phyloP scores from a whole-genome alignment of 2,113 vertebrate genomes.

The Heterotis niloticus region DNA sequence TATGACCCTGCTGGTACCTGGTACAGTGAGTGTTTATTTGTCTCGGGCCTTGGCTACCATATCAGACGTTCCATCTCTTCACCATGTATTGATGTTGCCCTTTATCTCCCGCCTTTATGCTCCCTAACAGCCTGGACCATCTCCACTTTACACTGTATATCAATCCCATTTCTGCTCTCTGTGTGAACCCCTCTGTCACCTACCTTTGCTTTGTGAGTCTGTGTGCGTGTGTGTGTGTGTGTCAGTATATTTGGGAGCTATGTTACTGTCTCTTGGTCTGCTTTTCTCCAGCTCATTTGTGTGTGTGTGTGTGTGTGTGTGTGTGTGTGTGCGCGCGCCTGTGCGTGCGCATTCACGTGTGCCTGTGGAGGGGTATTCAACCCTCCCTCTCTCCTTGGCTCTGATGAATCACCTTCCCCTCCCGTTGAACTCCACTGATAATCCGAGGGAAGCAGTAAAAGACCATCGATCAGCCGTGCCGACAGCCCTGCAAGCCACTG shows the following conservation, averaged over 20 bases:
- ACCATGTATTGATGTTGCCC: background rate
- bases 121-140: slow-evolving; percentile 5
- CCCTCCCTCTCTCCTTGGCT: slow-evolving; percentile 18
- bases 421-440: slow-evolving; percentile 39
- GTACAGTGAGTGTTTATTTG: slow-evolving; percentile 7
- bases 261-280: background rate
- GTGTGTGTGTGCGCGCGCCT: background rate
- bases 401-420: slow-evolving; percentile 43
- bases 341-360: background rate
- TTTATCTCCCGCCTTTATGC: background rate
- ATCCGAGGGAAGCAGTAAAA: slow-evolving; percentile 41
- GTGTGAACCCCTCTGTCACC: background rate
- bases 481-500: slow-evolving; percentile 32
- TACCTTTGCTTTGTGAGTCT: background rate
- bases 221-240: background rate
- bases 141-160: background rate
- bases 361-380: background rate
- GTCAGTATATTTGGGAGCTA: background rate
- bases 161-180: slow-evolving; percentile 5
- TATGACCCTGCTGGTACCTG: slow-evolving; percentile 13
- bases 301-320: slow-evolving; percentile 3
- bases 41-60: background rate
- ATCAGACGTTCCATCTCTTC: slow-evolving; percentile 15
- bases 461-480: slow-evolving; percentile 34
- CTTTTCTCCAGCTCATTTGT: background rate